phyloP scores from a whole-genome alignment of 2,888 invertebrate genomes.

The Sylvicola fuscatus region DNA sequence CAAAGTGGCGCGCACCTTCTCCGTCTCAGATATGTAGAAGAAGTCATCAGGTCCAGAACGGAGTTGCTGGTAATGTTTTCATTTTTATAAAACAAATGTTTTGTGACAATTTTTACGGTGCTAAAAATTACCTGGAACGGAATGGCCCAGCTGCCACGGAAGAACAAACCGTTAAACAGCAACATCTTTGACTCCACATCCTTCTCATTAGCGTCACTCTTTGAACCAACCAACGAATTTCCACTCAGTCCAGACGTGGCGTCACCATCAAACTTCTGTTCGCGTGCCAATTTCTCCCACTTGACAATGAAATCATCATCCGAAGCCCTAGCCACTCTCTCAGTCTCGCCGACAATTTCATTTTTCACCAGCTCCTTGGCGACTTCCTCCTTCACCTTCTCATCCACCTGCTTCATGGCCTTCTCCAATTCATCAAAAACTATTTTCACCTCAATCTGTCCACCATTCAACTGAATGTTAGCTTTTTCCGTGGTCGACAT shows the following conservation, averaged over 20 bases:
- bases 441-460: no score
- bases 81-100: not conserved
- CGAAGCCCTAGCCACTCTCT: no score
- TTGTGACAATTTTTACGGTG: not conserved
- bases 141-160: constrained; percentile 55
- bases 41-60: constrained; percentile 27
- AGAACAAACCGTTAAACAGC: constrained; percentile 56
- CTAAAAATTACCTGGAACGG: constrained; percentile 32
- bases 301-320: no score
- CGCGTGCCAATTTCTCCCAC: constrained; percentile 8
- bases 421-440: no score
- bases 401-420: no score
- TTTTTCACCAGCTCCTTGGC: no score
- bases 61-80: constrained; percentile 12
- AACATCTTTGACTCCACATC: constrained; percentile 34
- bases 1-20: constrained; percentile 39
- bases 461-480: no score
- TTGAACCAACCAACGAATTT: constrained; percentile 35
- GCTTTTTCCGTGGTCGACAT: no score
- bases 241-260: constrained; percentile 37
- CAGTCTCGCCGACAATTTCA: no score
- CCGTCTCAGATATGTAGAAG: constrained; percentile 38
- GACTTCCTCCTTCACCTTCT: no score
- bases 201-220: constrained; percentile 2
- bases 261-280: constrained; percentile 21